Conservation (phyloP, 2,113 vertebrate species). For the Eonycteris spelaea region DNA sequence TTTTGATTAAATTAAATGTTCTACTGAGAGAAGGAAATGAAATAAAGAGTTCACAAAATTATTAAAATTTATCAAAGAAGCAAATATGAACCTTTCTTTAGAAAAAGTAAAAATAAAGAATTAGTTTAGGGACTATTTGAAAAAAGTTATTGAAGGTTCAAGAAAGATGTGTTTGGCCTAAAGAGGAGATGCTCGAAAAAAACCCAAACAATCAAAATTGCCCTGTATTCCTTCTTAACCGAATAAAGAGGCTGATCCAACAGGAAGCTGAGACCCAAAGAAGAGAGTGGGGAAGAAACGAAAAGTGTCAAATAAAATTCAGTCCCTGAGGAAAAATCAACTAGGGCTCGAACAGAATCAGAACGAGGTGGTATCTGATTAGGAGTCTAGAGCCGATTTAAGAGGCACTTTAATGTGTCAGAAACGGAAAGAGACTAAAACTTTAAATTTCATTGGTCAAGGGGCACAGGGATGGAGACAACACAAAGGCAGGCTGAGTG, state of each 20-base stretch:
- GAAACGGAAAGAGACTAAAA: not conserved
- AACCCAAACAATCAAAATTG: not conserved
- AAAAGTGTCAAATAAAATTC: not conserved
- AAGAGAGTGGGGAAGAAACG: not conserved
- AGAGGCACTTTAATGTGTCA: not conserved
- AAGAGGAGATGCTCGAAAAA: not conserved
- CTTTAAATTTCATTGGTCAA: not conserved
- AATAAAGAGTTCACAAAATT: slow-evolving; percentile 43
- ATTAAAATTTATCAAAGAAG: slow-evolving; percentile 27
- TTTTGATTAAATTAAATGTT: slow-evolving; percentile 44
- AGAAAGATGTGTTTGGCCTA: not conserved
- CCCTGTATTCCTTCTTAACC: not conserved
- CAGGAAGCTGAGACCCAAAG: not conserved
- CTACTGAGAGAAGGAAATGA: slow-evolving; percentile 11
- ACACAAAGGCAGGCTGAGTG: not conserved
- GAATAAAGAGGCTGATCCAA: not conserved
- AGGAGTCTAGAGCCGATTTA: not conserved
- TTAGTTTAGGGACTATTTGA: not conserved
- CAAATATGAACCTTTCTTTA: not conserved
- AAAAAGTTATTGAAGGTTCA: not conserved
- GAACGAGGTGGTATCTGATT: not conserved
- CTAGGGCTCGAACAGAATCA: not conserved
- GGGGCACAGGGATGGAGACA: not conserved
- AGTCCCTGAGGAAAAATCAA: not conserved
- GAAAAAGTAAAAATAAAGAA: not conserved